Percentiles rank a stretch among this genome's conserved stretches.
These are phyloP conservation scores for Drosophila repletoides DNA, from an alignment of 1,140 invertebrate species.

Conservation along the genomic window DNA sequence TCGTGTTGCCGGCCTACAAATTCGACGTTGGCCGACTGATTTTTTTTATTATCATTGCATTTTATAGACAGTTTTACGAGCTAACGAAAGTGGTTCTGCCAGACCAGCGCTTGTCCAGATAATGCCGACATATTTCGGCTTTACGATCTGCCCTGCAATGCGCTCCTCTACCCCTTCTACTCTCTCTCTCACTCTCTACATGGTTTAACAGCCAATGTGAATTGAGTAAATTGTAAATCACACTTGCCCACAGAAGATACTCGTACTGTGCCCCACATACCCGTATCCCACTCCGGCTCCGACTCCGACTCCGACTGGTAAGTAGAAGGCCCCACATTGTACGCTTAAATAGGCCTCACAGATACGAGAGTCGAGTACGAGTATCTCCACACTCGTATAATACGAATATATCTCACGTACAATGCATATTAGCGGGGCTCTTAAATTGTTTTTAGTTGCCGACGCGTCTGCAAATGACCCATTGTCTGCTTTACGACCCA, in stretches of 20 bases:
- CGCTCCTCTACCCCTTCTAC: too few relatives aligned
- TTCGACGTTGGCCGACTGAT: constrained; percentile 41
- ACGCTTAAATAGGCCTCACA: not conserved
- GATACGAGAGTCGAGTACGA: too few relatives aligned
- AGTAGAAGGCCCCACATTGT: constrained; percentile 38
- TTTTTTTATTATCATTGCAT: constrained; percentile 78
- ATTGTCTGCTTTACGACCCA: constrained; percentile 44
- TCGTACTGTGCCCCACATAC: constrained; percentile 11
- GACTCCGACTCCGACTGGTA: too few relatives aligned
- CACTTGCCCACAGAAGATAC: constrained; percentile 50
- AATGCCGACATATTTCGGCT: constrained; percentile 65
- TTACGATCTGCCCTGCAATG: too few relatives aligned
- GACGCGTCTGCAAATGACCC: constrained; percentile 74
- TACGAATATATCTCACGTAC: constrained; percentile 32
- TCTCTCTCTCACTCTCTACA: constrained; percentile 6
- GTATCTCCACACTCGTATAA: not conserved
- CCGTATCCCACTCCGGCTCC: too few relatives aligned
- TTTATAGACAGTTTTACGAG: constrained; percentile 80
- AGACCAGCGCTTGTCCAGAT: constrained; percentile 14
- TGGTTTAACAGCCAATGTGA: constrained; percentile 28
- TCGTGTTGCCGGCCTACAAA: constrained; percentile 44
- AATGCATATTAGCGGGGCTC: constrained; percentile 68
- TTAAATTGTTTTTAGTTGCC: constrained; percentile 75
- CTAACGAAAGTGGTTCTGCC: constrained; percentile 77
- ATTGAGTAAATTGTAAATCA: constrained; percentile 71